Base-by-base conservation (phyloP, 2,113 vertebrate species). In the Patagioenas fasciata region DNA sequence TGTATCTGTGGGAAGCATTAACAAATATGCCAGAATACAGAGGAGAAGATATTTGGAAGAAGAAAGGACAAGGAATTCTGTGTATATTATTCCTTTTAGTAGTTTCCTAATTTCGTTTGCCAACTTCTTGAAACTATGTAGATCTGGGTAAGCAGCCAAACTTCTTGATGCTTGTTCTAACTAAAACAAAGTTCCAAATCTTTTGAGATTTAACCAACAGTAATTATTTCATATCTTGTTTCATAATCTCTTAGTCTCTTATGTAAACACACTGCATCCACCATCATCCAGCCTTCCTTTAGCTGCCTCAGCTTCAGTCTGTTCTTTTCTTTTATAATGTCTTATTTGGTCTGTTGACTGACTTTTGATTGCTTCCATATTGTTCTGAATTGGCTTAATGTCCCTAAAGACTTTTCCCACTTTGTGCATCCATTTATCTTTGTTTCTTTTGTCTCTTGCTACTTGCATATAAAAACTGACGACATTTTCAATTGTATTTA, bases 321-420 rank as follows among this genome's bases (percentile, higher is more conserved):
- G 36, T 78, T 89, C 61, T 94, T 96, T 96, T 79, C 57, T 96
- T 97, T 97, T 91, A 90, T n/a, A 65, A 96, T 91, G 66, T 89
- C 70, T 96, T 97, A 92, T 95, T 97, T 97, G 64, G 85, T 97
- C 92, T 93, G 75, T 92, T 66, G 89, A 95, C 74, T 86, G 91
- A 96, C 58, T 97, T 97, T 96, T 97, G 96, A 97, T 98, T 97
- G 95, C 53, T 97, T 97, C 94, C 95, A 97, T 96, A 94, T 96
- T 97, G 67, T 81, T 97, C 88, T 95, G 92, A 95, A 95, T 96
- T 96, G 74, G 40, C 62, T 97, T 96, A 95, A 95, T 96, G 73
- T 96, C 91, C 96, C 96, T 77, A 83, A 97, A 97, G 96, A 95
- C 87, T 93, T 95, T 87, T 58, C 13, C 64, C 67, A 89, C 89